These are phyloP conservation scores for Phocides pigmalion DNA, from an alignment of 1,140 invertebrate genomes.

Conservation along the genomic window DNA sequence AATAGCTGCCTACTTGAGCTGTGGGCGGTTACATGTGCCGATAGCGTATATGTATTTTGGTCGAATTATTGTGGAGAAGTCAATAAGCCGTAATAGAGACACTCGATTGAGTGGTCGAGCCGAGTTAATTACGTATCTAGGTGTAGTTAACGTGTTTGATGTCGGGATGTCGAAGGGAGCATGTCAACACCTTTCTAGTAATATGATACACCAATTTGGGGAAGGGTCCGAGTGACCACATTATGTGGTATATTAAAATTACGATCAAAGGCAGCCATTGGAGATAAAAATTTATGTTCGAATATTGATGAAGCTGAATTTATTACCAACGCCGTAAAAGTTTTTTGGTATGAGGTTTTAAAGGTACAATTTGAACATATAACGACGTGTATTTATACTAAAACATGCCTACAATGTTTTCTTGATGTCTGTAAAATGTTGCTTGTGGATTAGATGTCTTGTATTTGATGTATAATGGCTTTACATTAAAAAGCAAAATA, in stretches of 20 bases:
- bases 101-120: constrained; percentile 46
- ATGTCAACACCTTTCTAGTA: constrained; percentile 67
- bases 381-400: too few species aligned
- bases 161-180: constrained; percentile 53
- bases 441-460: too few species aligned
- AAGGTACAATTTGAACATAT: too few species aligned
- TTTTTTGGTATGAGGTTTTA: too few species aligned
- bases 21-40: too few species aligned
- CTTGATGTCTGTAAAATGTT: too few species aligned
- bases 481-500: too few species aligned
- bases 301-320: constrained; percentile 19
- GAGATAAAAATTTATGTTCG: constrained; percentile 38
- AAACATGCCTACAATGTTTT: too few species aligned
- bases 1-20: too few species aligned
- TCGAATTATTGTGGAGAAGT: constrained; percentile 31
- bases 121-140: constrained; percentile 61
- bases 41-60: not conserved
- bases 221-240: constrained; percentile 61
- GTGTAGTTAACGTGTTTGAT: constrained; percentile 64
- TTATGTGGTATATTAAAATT: constrained; percentile 55
- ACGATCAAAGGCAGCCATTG: constrained; percentile 51
- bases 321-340: not conserved
- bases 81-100: constrained; percentile 50
- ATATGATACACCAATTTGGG: constrained; percentile 62
- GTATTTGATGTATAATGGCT: too few species aligned